Evolutionary conservation across 2,888 invertebrate genomes (phyloP), one percentile per base, ranked within the genome.

Genomic region (Amaurobius ferox): DNA sequence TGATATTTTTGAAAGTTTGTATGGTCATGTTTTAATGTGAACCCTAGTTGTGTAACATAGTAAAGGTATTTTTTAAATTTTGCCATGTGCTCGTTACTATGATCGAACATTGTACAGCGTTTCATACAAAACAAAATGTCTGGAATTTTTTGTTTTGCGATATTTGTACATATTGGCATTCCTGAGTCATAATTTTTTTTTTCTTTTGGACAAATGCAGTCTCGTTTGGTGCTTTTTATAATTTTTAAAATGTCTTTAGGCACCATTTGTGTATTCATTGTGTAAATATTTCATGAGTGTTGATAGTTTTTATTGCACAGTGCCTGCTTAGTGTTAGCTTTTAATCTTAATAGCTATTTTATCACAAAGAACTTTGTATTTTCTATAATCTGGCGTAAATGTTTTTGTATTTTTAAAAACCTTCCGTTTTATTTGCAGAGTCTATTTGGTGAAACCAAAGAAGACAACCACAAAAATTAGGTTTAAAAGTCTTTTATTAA

Each of bases 91-190:
- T 77, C n/a, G 61, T 86, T 74, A 19, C 73, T 73, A 61, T 76
- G 48, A 76, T 66, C 71, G 64, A 64, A 66, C 66, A 64, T 62
- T 86, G 85, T 86, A 86, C 73, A 85, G 85, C 78, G 39, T 74
- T 62, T 85, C 13, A 40, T 39, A 44, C 72, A 78, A 32, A 74
- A 62, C 55, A 35, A 26, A 61, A 73, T 76, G 29, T 85, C 83
- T 72, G 72, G 26, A 73, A 68, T 73, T 73, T 71, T 71, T 19
- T 39, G 44, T 66, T 77, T 70, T 68, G 44, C 68, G 19, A 32
- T 61, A 62, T 79, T 55, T 86, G 85, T 86, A 86, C 40, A 86
- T 86, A 86, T 64, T 66, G 72, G 83, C 77, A 85, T 85, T 85
- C 77, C 83, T 72, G 39, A 77, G 76, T 81, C 80, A 74, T 32